Evolutionary conservation across 2,113 vertebrate genomes (phyloP).

Genomic region (Sula dactylatra): DNA sequence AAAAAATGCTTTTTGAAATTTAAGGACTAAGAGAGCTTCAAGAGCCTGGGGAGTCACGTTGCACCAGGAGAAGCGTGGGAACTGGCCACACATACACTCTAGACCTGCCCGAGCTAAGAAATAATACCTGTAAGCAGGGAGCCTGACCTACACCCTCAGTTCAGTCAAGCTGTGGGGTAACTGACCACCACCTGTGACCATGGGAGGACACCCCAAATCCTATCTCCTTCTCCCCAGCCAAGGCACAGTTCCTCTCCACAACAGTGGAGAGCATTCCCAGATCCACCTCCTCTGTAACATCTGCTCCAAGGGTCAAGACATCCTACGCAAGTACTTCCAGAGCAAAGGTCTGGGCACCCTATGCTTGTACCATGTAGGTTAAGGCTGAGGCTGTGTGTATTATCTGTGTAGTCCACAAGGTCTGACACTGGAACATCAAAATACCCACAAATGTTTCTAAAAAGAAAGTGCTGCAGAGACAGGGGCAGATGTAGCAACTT

Average conservation of each 20-base stretch:
- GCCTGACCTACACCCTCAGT: not conserved
- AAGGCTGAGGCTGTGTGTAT: not conserved
- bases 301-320: not conserved
- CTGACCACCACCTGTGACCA: not conserved
- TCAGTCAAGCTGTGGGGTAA: not conserved
- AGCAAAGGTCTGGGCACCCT: not conserved
- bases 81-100: not conserved
- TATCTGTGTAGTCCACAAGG: not conserved
- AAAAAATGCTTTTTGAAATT: not conserved
- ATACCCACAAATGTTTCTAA: not conserved
- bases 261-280: not conserved
- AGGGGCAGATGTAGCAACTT: not conserved
- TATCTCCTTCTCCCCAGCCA: not conserved
- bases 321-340: not conserved
- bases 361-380: not conserved
- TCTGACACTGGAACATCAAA: not conserved
- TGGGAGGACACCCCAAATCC: not conserved
- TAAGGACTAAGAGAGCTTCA: not conserved
- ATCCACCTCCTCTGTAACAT: not conserved
- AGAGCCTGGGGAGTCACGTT: not conserved
- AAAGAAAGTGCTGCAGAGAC: not conserved
- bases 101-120: not conserved
- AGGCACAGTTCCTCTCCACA: not conserved
- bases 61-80: not conserved
- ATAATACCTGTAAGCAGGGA: not conserved